phyloP scores from a whole-genome alignment of 2,888 invertebrate species.

The Lithophane ornitopus region DNA sequence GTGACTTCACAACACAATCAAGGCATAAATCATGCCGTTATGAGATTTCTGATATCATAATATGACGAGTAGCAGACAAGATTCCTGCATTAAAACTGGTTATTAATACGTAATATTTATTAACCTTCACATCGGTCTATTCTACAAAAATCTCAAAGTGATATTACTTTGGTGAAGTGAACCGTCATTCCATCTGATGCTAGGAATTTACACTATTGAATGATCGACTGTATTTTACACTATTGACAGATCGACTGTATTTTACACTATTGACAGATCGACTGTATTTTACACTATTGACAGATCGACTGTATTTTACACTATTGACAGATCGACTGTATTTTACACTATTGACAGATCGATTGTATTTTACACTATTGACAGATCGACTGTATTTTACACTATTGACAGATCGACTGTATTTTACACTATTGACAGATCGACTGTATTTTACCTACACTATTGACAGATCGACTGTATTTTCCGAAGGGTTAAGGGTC shows the following conservation, averaged over 20 bases:
- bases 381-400: background rate
- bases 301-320: background rate
- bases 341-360: background rate
- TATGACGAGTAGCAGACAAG: background rate
- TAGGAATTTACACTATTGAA: background rate
- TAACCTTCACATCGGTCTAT: background rate
- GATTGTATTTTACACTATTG: background rate
- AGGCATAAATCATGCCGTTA: conserved; percentile 14
- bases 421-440: background rate
- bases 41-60: conserved; percentile 2
- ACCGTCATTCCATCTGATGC: background rate
- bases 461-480: background rate
- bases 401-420: background rate
- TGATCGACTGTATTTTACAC: too few relatives aligned
- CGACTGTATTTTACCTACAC: background rate
- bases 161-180: background rate
- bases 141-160: background rate
- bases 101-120: background rate
- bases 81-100: background rate
- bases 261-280: background rate
- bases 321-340: background rate
- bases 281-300: background rate
- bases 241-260: background rate
- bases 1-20: conserved; percentile 24
- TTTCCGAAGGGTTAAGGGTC: background rate